These are phyloP conservation scores for Theretra japonica DNA, from an alignment of 2,888 invertebrate genomes.

Conservation along the genomic window DNA sequence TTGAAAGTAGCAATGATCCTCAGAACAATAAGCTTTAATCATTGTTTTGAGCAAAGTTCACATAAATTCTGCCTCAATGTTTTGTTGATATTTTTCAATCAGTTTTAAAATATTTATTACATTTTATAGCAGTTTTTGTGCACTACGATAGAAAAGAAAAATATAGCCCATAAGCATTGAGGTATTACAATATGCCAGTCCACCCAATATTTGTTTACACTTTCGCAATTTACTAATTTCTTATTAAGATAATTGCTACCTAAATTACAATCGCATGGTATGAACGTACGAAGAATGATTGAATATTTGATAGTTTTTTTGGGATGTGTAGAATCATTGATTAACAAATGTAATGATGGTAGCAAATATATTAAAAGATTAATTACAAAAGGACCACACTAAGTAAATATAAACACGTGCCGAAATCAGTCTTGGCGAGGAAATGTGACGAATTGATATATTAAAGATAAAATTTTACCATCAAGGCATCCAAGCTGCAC, in stretches of 20 bases:
- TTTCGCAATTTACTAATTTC: neutral
- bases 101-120: too few relatives aligned
- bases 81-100: too few relatives aligned
- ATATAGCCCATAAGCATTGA: too few relatives aligned
- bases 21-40: too few relatives aligned
- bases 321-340: neutral
- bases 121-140: too few relatives aligned
- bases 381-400: neutral
- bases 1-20: too few relatives aligned
- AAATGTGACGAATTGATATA: slow-evolving; percentile 5
- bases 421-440: slow-evolving; percentile 23
- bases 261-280: neutral
- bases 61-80: too few relatives aligned
- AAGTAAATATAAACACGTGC: neutral
- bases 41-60: too few relatives aligned
- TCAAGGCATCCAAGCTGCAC: neutral
- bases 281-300: neutral
- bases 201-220: neutral
- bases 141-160: too few relatives aligned
- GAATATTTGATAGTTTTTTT: too few relatives aligned
- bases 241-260: slow-evolving; percentile 6
- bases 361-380: neutral
- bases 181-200: neutral
- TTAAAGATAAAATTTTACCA: neutral
- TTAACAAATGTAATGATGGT: neutral